These are phyloP conservation scores for Dolichotis patagonum DNA, from an alignment of 2,113 vertebrate species.

Conservation along the genomic window DNA sequence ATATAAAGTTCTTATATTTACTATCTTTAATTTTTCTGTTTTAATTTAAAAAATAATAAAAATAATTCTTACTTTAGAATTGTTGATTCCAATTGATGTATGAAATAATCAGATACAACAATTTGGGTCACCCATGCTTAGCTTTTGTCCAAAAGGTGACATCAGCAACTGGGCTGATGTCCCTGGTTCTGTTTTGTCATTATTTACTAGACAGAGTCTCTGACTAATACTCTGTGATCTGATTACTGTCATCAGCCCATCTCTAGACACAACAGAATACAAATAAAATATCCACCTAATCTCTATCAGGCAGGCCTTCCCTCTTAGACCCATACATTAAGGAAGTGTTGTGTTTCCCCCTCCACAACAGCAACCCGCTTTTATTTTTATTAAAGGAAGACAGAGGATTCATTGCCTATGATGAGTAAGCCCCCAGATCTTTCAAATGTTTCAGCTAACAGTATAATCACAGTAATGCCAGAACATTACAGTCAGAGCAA, in stretches of 20 bases:
- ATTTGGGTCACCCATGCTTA: background rate
- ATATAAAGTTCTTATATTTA: conserved; percentile 5
- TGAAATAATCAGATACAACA: conserved; percentile 1
- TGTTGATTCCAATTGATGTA: background rate
- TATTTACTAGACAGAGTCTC: conserved; percentile 60
- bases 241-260: conserved; percentile 47
- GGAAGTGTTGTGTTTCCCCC: background rate
- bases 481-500: background rate
- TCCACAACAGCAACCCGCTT: background rate
- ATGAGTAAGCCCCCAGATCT: background rate
- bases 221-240: conserved; percentile 70
- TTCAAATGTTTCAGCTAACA: background rate
- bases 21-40: conserved; percentile 27
- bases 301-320: background rate
- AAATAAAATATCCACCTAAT: conserved; percentile 49
- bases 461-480: background rate
- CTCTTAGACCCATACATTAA: background rate
- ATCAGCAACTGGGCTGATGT: conserved; percentile 43
- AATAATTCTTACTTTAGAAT: background rate
- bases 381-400: conserved; percentile 2
- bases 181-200: conserved; percentile 1
- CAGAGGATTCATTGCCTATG: background rate
- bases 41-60: conserved; percentile 32
- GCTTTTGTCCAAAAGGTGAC: conserved; percentile 2
- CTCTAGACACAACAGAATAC: conserved; percentile 49